Evolutionary conservation across 2,888 invertebrate species (phyloP), one percentile per base, ranked within the genome.

Genomic region (Stenodema calcarata): DNA sequence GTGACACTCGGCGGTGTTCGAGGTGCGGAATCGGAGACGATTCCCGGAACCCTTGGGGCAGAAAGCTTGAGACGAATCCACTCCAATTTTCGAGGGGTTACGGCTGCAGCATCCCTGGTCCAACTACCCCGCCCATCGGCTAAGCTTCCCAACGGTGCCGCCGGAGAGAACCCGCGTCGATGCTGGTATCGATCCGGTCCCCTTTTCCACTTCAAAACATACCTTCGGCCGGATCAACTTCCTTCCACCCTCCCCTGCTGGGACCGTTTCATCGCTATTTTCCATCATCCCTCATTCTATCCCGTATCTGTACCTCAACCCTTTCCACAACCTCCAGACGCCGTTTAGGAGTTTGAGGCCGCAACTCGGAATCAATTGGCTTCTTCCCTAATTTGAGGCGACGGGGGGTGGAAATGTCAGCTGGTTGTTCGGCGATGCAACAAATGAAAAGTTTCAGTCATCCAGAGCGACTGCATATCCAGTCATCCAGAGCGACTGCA

Each of bases 71-170:
- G 50, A 50, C 12, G 50, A 18, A 50, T n/a, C n/a, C 50, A 50
- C 16, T n/a, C n/a, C 16, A 18, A 23, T 54, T 62, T 23, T 23
- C 0, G 23, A 62, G 62, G 62, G 62, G 62, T 44, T 82, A 18
- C 80, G 82, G 82, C 30, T 82, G 75, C 84, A 73, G 84, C 30
- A 44, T 70, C 84, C 84, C 84, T 84, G 84, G 84, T 73, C 84
- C 84, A 75, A 84, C 84, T 84, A 84, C 84, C 84, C 84, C 84
- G 47, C 84, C 84, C 84, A 84, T 84, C 73, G 69, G 82, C 18
- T 28, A 12, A 54, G 80, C 16, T 50, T 50, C n/a, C 12, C 14
- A 23, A 27, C 35, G 27, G n/a, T n/a, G 18, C 35, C 69, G 42
- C 3, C 42, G 28, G 73, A 30, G n/a, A 27, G 14, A 16, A 28